phyloP scores from a whole-genome alignment of 2,888 invertebrate genomes.

The Drosophila nigricruria region DNA sequence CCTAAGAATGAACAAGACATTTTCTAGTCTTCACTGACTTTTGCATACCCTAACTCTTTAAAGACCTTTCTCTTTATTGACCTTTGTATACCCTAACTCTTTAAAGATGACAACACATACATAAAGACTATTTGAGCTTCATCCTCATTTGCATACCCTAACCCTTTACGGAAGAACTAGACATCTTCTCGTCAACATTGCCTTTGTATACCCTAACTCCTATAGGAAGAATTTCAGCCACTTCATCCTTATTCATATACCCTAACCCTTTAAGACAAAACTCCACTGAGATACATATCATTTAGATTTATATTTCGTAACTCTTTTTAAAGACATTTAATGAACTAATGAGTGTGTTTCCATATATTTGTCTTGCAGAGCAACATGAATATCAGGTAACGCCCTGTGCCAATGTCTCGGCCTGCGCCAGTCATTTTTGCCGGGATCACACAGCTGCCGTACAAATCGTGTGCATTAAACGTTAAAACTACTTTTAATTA shows the following conservation, averaged over 20 bases:
- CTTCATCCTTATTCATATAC: neutral
- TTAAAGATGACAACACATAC: too few relatives aligned
- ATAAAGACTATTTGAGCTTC: too few relatives aligned
- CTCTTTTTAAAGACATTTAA: neutral
- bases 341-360: slow-evolving; percentile 8
- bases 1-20: too few relatives aligned
- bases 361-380: slow-evolving; percentile 36
- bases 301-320: neutral
- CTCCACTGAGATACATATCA: neutral
- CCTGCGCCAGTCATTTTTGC: slow-evolving; percentile 64
- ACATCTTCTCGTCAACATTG: too few relatives aligned
- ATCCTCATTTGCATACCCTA: too few relatives aligned
- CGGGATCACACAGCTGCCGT: slow-evolving; percentile 70
- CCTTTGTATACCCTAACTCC: too few relatives aligned
- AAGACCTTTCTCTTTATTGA: too few relatives aligned
- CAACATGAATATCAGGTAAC: slow-evolving; percentile 53
- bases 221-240: too few relatives aligned
- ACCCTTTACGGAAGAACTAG: too few relatives aligned
- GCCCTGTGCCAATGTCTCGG: slow-evolving; percentile 68
- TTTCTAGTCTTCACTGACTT: too few relatives aligned
- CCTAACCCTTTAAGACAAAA: neutral
- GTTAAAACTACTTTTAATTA: slow-evolving; percentile 43
- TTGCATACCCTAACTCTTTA: too few relatives aligned
- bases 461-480: slow-evolving; percentile 65
- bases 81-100: too few relatives aligned